Base-by-base conservation (phyloP, 2,888 invertebrate species). In the Tupiocoris notatus region DNA sequence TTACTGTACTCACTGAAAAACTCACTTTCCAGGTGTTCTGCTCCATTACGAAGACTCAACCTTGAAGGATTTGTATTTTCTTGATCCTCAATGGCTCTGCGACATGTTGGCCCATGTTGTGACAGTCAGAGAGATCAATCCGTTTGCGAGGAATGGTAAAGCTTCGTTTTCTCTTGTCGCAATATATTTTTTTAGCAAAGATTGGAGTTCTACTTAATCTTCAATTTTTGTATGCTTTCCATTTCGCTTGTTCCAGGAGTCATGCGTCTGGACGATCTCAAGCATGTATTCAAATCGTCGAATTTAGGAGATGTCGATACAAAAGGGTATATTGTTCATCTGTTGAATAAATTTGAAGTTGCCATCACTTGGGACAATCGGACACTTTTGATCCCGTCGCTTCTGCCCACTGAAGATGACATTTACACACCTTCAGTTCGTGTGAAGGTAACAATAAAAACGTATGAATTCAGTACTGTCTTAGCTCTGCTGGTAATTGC, bases 1-100 rank as follows among this genome's bases (percentile, higher is more conserved):
- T n/a, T n/a, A n/a, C n/a, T n/a, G n/a, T n/a, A n/a, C n/a, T n/a
- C n/a, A n/a, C n/a, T n/a, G n/a, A n/a, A n/a, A n/a, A n/a, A n/a
- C n/a, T n/a, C n/a, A n/a, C 57, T 58, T 81, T 83, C 57, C 83
- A 92, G 92, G 95, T 54, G 95, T 98, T 1, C 86, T 98, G 7
- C 87, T 98, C 0, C 96, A 96, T 84, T 96, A 96, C 82, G 96
- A 96, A 81, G 97, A 97, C 83, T 95, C 96, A 0, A 94, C 95
- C 0, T 86, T 97, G 1, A 92, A 95, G 82, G 97, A 98, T 85
- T 87, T 97, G 67, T 98, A 97, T 85, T 99, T 99, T 85, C 86
- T 99, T 62, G 94, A 97, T 84, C 98, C 98, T 0, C 98, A 99
- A 84, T 99, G 98, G 98, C 87, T 99, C 59, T 98, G 98, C 85